Conservation (phyloP, 2,113 vertebrate genomes). For the Crotophaga sulcirostris region DNA sequence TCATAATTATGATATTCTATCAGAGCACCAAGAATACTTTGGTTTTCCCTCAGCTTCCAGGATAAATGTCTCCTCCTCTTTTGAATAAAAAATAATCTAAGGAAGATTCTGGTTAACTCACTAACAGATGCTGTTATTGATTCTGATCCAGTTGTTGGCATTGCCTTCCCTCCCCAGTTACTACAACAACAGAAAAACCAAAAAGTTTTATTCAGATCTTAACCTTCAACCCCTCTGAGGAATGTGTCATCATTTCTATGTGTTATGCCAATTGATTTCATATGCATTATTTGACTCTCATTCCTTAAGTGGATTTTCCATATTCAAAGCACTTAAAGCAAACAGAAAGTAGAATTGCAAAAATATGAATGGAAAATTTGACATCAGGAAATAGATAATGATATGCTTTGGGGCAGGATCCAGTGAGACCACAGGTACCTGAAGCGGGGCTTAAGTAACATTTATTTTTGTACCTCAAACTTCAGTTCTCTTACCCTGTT, state of each 20-base stretch:
- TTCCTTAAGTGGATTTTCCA: not conserved
- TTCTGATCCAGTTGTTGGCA: conserved; percentile 9
- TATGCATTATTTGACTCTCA: not conserved
- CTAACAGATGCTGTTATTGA: not conserved
- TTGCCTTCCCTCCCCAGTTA: not conserved
- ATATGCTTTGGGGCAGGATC: not conserved
- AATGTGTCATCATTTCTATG: conserved; percentile 1
- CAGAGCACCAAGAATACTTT: not conserved
- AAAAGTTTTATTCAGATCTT: conserved; percentile 15
- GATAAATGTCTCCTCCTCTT: not conserved
- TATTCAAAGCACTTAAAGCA: not conserved
- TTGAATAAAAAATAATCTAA: not conserved
- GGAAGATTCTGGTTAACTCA: not conserved
- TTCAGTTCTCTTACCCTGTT: not conserved
- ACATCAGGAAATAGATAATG: not conserved
- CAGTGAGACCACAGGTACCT: not conserved
- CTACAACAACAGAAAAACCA: not conserved
- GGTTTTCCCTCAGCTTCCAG: not conserved
- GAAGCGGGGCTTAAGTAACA: not conserved
- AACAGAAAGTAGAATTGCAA: not conserved
- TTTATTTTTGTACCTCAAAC: not conserved
- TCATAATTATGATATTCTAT: not conserved
- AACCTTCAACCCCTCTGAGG: not conserved
- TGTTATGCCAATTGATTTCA: conserved; percentile 28
- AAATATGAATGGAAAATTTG: not conserved